These are phyloP conservation scores for Ibycter americanus DNA, from an alignment of 2,797 vertebrate genomes.

Conservation along the genomic window DNA sequence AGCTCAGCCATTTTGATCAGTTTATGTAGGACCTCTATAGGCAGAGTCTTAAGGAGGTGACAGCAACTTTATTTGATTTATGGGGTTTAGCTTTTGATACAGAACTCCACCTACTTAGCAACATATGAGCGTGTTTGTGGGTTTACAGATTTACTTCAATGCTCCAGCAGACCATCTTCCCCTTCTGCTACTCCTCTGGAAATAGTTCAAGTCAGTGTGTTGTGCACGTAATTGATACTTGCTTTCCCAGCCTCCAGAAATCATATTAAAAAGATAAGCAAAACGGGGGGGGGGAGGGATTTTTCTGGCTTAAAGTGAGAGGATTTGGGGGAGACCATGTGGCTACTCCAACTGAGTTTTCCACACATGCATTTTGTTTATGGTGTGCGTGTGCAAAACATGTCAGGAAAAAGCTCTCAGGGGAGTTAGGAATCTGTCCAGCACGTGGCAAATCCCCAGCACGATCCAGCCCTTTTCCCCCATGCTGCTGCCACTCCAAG, in stretches of 20 bases:
- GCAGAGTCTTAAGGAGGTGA: not conserved
- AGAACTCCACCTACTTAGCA: not conserved
- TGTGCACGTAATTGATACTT: not conserved
- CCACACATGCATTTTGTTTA: not conserved
- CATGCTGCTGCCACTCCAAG: not conserved
- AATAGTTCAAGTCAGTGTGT: not conserved
- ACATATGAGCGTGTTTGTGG: not conserved
- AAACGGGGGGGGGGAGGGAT: not conserved
- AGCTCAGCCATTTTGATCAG: not conserved
- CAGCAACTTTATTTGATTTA: not conserved
- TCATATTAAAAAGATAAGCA: not conserved
- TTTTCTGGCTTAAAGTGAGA: not conserved
- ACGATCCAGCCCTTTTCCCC: not conserved
- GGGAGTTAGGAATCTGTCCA: not conserved
- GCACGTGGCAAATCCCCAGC: not conserved
- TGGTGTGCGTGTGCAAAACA: not conserved
- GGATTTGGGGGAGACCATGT: not conserved
- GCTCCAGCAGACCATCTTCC: not conserved
- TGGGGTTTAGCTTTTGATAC: not conserved
- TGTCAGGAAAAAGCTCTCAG: not conserved
- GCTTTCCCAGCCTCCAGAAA: not conserved
- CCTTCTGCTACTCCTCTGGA: conserved; percentile 33
- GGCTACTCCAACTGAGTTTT: not conserved
- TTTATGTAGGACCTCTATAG: not conserved
- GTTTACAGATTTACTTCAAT: not conserved